Percentiles rank a stretch among this genome's conserved stretches.
Conservation (phyloP, 1,140 invertebrate genomes). For the Ceratosolen solmsi region DNA sequence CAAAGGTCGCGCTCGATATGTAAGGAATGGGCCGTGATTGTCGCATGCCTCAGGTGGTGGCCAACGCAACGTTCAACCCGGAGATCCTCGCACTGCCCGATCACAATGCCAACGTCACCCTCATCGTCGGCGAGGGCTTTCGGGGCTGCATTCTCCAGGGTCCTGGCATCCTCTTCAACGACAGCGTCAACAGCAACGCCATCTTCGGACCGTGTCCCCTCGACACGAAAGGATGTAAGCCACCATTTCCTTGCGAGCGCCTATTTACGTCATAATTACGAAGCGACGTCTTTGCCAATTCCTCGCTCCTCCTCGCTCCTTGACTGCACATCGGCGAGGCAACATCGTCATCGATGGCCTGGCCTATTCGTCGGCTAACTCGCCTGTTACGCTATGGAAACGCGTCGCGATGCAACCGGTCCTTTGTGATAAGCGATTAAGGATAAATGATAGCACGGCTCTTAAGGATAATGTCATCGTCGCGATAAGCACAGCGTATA, state of each 20-base stretch:
- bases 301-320: too few relatives aligned
- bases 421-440: too few relatives aligned
- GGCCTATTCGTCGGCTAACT: too few relatives aligned
- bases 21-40: background rate
- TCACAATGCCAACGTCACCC: slow-evolving; percentile 75
- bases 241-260: background rate
- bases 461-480: too few relatives aligned
- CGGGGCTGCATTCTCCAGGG: slow-evolving; percentile 89
- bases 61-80: slow-evolving; percentile 85
- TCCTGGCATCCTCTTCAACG: slow-evolving; percentile 85
- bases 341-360: too few relatives aligned
- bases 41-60: slow-evolving; percentile 76
- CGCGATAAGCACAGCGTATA: too few relatives aligned
- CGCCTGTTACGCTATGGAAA: background rate
- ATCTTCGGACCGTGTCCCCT: slow-evolving; percentile 83
- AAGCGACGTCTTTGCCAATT: background rate
- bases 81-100: slow-evolving; percentile 81
- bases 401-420: too few relatives aligned
- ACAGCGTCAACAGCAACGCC: slow-evolving; percentile 78
- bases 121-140: slow-evolving; percentile 86
- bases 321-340: too few relatives aligned
- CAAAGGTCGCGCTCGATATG: too few relatives aligned
- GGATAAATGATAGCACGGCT: too few relatives aligned
- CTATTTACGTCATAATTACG: background rate
- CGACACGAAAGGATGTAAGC: slow-evolving; percentile 79